Evolutionary conservation across 2,797 vertebrate species (phyloP).

Genomic region (Ceyx erithaca): DNA sequence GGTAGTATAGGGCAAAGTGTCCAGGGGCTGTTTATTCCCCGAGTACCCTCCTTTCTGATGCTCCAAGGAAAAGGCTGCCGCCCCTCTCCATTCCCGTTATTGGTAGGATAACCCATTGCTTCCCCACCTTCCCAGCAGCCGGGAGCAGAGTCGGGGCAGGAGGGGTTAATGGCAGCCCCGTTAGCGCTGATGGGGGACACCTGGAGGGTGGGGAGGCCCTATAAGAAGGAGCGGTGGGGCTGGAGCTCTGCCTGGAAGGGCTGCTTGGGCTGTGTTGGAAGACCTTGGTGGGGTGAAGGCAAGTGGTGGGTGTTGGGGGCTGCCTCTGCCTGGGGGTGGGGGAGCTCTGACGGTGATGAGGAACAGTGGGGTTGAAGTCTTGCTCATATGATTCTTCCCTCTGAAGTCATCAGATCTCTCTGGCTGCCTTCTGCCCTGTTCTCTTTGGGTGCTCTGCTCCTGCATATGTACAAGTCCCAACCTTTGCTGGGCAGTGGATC

Average conservation of each 20-base stretch:
- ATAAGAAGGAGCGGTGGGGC: not conserved
- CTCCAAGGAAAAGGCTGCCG: not conserved
- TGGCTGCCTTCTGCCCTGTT: not conserved
- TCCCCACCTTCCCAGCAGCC: not conserved
- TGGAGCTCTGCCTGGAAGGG: rapidly evolving
- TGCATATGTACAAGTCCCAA: rapidly evolving
- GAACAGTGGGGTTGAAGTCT: not conserved
- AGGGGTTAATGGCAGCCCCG: rapidly evolving
- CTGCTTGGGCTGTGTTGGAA: rapidly evolving
- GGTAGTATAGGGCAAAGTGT: rapidly evolving
- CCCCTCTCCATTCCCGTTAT: not conserved
- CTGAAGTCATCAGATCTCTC: too few species aligned
- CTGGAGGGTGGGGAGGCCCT: not conserved
- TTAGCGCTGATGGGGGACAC: not conserved
- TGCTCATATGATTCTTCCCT: not conserved
- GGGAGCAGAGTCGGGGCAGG: not conserved
- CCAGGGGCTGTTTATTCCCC: rapidly evolving
- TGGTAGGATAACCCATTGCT: not conserved
- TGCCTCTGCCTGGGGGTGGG: not conserved
- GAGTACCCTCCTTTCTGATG: rapidly evolving
- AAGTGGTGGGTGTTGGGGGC: not conserved
- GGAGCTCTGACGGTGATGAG: not conserved
- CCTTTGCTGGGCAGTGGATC: not conserved
- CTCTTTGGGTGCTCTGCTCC: not conserved
- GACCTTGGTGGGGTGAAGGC: rapidly evolving